Base-by-base conservation (phyloP, 2,888 invertebrate genomes). In the Phasia obesa region DNA sequence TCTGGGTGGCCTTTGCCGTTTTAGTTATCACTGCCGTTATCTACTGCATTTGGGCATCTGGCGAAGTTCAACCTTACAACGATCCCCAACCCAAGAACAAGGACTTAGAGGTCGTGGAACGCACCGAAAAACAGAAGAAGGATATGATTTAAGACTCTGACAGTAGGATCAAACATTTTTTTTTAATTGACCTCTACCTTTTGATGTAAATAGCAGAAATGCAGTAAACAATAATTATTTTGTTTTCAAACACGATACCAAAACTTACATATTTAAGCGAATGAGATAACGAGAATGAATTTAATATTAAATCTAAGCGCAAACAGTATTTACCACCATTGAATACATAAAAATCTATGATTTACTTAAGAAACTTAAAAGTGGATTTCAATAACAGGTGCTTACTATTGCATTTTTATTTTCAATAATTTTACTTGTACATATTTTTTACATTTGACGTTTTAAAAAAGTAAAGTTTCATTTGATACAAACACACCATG, bases 1-100 rank as follows among this genome's bases (percentile, higher is more conserved):
- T 97, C 89, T 96, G 96, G 95, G 94, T 96, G n/a, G 94, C 95
- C 42, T 92, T 96, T 15, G 94, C 88, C 0, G 93, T 96, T 3
- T 93, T 96, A 77, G 90, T 94, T 0, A 84, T 93, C 0, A 95
- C 96, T 2, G 95, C 95, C 87, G 51, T 94, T 0, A 89, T 96
- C 4, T 97, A 95, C 88, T 86, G 94, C 0, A 67, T 95, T 7
- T 95, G 93, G 88, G 96, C 95, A 0, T 94, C 94, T 84, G 96
- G 95, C 0, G 94, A 96, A 53, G 93, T 95, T 44, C 94, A 95
- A 83, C 93, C 93, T 87, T 97, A 96, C 95, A 96, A 96, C 86
- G 85, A 86, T 74, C 86, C 84, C 13, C 42, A 74, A 17, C 85
- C 84, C 7, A 75, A 62, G 2, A 25, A 0, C 42, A 85, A 70